Percentiles rank a stretch among this genome's conserved stretches.
These are phyloP conservation scores for Medauroidea extradentata DNA, from an alignment of 1,140 invertebrate genomes.

Conservation along the genomic window DNA sequence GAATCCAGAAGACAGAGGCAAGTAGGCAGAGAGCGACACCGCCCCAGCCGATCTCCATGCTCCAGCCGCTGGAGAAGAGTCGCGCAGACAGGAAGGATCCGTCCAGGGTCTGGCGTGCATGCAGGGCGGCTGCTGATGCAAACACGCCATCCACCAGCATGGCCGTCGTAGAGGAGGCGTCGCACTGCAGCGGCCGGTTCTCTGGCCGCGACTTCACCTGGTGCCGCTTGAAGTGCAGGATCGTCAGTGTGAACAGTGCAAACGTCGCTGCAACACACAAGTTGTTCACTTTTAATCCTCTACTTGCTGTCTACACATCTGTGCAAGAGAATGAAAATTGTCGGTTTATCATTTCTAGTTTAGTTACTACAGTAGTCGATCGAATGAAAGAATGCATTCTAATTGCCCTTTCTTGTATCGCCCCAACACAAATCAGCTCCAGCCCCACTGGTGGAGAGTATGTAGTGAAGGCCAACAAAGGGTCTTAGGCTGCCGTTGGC, in stretches of 20 bases:
- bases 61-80: conserved; percentile 75
- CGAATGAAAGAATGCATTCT: no score
- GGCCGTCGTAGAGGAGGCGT: conserved; percentile 21
- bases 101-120: conserved; percentile 12
- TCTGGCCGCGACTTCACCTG: conserved; percentile 55
- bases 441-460: no score
- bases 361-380: no score
- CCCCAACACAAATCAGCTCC: no score
- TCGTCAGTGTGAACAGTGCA: conserved; percentile 81
- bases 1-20: conserved; percentile 76
- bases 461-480: no score
- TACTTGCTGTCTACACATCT: no score
- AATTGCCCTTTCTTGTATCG: no score
- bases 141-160: conserved; percentile 7
- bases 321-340: no score
- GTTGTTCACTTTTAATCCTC: no score
- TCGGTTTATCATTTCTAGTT: no score
- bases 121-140: background rate
- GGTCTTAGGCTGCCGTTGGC: no score
- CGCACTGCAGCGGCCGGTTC: conserved; percentile 26
- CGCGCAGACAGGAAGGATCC: conserved; percentile 54
- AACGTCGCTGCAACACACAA: conserved; percentile 72
- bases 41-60: conserved; percentile 75
- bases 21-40: conserved; percentile 72
- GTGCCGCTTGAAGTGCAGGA: conserved; percentile 82